phyloP scores from a whole-genome alignment of 1,140 invertebrate genomes.

The Cephus cinctus region DNA sequence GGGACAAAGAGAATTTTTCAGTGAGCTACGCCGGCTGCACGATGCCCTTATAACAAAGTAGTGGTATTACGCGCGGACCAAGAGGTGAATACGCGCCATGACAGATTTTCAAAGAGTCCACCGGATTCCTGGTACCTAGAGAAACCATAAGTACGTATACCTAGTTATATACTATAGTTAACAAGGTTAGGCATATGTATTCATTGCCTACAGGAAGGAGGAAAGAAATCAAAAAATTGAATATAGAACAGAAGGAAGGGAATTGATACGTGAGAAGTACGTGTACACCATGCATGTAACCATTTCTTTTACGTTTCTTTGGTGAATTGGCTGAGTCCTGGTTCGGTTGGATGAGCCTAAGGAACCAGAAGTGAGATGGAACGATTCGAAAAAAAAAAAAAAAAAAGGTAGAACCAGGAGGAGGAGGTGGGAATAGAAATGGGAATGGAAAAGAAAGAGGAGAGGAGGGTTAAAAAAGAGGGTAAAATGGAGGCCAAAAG shows the following conservation, averaged over 20 bases:
- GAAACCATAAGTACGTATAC: too few species aligned
- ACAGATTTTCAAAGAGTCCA: background rate
- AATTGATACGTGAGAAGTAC: too few species aligned
- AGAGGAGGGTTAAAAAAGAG: background rate
- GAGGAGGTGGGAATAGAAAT: background rate
- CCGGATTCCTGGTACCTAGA: background rate
- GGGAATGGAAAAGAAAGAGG: background rate
- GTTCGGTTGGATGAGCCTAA: background rate
- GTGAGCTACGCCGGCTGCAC: slow-evolving; percentile 30
- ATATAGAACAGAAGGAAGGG: too few species aligned
- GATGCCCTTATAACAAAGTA: too few species aligned
- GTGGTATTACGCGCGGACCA: too few species aligned
- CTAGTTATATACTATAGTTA: too few species aligned
- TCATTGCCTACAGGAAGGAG: too few species aligned
- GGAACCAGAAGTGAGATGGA: background rate
- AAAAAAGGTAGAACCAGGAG: background rate
- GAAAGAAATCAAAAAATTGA: too few species aligned
- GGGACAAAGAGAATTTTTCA: slow-evolving; percentile 47
- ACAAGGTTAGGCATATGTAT: too few species aligned
- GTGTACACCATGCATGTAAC: too few species aligned
- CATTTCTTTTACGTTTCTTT: too few species aligned
- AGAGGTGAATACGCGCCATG: background rate
- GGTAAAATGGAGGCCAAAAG: background rate
- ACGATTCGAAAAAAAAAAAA: background rate
- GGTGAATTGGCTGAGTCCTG: too few species aligned